Conservation (phyloP, 2,797 vertebrate species). For the Sebastes steindachneri region DNA sequence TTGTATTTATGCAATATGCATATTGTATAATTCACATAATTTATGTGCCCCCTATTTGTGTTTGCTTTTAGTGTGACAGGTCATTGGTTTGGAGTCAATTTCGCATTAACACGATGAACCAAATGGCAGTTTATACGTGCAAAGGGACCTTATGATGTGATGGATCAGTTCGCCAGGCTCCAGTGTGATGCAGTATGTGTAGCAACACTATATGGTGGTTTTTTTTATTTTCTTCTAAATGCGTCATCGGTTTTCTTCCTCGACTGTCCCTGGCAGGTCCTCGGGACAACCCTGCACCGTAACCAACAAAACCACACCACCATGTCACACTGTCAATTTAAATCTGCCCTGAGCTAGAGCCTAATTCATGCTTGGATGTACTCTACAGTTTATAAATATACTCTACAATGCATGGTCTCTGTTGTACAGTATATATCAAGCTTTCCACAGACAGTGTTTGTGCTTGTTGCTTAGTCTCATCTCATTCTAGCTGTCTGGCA, state of each 20-base stretch:
- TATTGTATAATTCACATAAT: slow-evolving; percentile 54
- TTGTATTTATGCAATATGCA: slow-evolving; percentile 63
- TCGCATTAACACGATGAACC: slow-evolving; percentile 42
- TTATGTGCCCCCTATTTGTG: slow-evolving; percentile 43
- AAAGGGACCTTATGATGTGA: slow-evolving; percentile 10
- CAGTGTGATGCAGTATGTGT: not conserved
- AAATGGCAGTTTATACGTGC: slow-evolving; percentile 34
- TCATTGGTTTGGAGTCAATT: slow-evolving; percentile 55
- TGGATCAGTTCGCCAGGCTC: slow-evolving; percentile 16
- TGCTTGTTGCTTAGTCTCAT: slow-evolving; percentile 44
- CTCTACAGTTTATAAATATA: slow-evolving; percentile 46
- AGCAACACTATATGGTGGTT: not conserved
- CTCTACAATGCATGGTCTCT: slow-evolving; percentile 3
- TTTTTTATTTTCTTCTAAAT: not conserved
- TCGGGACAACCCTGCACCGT: slow-evolving; percentile 23
- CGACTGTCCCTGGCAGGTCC: slow-evolving; percentile 9
- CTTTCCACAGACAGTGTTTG: slow-evolving; percentile 41
- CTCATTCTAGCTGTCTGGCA: slow-evolving; percentile 42
- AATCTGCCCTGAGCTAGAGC: slow-evolving; percentile 19
- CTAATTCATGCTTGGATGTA: slow-evolving; percentile 53
- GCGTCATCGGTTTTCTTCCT: not conserved
- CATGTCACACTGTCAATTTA: slow-evolving; percentile 48
- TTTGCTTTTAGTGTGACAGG: slow-evolving; percentile 51
- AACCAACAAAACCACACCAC: slow-evolving; percentile 37
- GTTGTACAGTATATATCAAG: not conserved